Evolutionary conservation across 2,888 invertebrate species (phyloP).

Genomic region (Fragum whitleyi): DNA sequence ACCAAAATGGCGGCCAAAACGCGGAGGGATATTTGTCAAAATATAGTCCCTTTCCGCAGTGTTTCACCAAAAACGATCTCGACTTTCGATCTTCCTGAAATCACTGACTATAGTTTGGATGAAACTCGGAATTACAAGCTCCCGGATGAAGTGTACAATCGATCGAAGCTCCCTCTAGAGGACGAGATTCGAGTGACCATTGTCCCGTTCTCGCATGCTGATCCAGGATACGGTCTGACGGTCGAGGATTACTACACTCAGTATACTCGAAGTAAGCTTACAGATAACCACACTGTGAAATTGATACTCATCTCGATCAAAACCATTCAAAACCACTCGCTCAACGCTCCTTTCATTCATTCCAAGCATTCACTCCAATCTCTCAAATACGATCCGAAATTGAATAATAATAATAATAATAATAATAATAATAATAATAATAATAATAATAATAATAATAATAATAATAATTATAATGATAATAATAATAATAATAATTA

Average conservation of each 20-base stretch:
- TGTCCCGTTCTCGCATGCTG: conserved; percentile 61
- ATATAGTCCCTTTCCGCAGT: conserved; percentile 19
- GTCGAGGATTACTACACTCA: conserved; percentile 50
- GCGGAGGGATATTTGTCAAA: conserved; percentile 20
- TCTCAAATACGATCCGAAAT: neutral
- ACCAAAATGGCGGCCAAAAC: neutral
- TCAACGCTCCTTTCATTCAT: too few species aligned
- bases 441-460: too few species aligned
- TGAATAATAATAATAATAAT: too few species aligned
- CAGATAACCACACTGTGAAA: neutral
- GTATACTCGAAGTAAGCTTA: conserved; percentile 47
- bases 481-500: too few species aligned
- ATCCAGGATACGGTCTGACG: conserved; percentile 59
- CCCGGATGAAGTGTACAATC: conserved; percentile 18
- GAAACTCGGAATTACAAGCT: conserved; percentile 35
- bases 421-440: too few species aligned
- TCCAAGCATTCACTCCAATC: neutral
- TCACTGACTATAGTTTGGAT: conserved; percentile 49
- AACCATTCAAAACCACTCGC: too few species aligned
- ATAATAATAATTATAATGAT: too few species aligned
- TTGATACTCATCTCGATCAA: too few species aligned
- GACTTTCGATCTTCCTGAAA: conserved; percentile 46
- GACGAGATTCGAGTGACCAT: conserved; percentile 41
- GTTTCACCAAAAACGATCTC: conserved; percentile 35
- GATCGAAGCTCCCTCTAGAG: conserved; percentile 5